Conservation (phyloP, 1,140 invertebrate genomes). For the Notospermus geniculatus region DNA sequence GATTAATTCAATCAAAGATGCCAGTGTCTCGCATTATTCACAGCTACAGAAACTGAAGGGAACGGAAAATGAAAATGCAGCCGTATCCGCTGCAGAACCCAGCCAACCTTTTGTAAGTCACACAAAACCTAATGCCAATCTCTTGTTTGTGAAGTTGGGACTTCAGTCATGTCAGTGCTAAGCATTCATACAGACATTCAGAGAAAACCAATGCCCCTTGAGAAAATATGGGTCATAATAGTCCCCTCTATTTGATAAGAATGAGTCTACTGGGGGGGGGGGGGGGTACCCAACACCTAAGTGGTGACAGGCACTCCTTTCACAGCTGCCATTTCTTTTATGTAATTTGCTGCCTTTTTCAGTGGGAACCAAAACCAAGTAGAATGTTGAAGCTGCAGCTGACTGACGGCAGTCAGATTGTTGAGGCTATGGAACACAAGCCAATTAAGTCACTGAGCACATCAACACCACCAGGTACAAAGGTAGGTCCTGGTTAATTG, state of each 20-base stretch:
- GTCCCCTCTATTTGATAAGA: too few relatives aligned
- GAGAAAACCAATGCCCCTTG: too few relatives aligned
- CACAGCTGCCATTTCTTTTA: too few relatives aligned
- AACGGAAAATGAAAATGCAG: constrained; percentile 59
- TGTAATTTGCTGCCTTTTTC: constrained; percentile 7
- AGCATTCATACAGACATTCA: not conserved
- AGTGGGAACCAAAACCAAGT: constrained; percentile 59
- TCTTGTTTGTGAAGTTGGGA: constrained; percentile 34
- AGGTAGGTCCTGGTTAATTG: constrained; percentile 59
- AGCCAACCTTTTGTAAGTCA: constrained; percentile 38
- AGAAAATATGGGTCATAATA: too few relatives aligned
- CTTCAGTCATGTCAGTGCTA: not conserved
- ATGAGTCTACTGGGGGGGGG: too few relatives aligned
- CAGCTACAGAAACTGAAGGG: constrained; percentile 66
- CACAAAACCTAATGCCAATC: not conserved
- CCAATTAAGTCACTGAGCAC: constrained; percentile 64
- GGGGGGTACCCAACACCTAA: too few relatives aligned
- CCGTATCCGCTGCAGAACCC: constrained; percentile 57
- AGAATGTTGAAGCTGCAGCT: constrained; percentile 71
- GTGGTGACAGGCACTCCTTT: too few relatives aligned
- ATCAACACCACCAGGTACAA: constrained; percentile 65
- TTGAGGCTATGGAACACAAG: constrained; percentile 73
- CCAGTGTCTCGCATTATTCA: constrained; percentile 63
- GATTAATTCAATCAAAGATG: constrained; percentile 62
- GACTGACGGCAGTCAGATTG: constrained; percentile 72